Percentiles rank a stretch among this genome's conserved stretches.
Evolutionary conservation across 2,888 invertebrate species (phyloP).

Genomic region (Sceliomorpha sp.): DNA sequence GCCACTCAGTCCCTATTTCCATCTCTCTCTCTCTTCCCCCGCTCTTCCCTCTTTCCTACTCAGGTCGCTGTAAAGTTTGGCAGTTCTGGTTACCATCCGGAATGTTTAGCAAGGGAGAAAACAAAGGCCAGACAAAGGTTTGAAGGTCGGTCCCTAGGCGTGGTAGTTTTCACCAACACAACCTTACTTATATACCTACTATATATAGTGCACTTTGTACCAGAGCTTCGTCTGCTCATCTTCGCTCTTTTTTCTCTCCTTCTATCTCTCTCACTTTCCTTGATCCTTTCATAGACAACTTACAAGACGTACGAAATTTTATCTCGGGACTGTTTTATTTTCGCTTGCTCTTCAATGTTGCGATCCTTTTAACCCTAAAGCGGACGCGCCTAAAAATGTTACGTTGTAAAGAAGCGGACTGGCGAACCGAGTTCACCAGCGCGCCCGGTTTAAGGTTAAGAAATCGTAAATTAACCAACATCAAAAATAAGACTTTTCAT

Average conservation of each 20-base stretch:
- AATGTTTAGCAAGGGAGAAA: neutral
- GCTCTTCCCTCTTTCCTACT: no score
- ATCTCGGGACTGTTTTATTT: neutral
- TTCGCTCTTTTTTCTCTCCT: conserved; percentile 18
- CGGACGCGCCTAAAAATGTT: no score
- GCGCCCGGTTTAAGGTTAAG: no score
- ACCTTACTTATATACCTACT: conserved; percentile 22
- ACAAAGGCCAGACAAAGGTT: conserved; percentile 20
- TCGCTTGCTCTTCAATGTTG: no score
- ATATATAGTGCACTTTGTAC: conserved; percentile 15
- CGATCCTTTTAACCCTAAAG: neutral
- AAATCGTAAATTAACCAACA: neutral
- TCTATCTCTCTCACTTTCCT: conserved; percentile 5
- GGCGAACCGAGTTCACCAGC: no score
- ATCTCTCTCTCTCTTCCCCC: no score
- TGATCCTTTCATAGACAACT: conserved; percentile 4
- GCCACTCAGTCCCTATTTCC: neutral
- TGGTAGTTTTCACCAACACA: conserved; percentile 49
- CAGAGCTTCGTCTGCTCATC: conserved; percentile 22
- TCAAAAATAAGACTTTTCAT: neutral
- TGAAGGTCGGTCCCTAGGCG: conserved; percentile 52
- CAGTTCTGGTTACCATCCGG: no score
- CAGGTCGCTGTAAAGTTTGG: neutral
- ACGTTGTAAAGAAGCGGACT: no score
- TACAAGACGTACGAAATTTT: neutral